Evolutionary conservation across 2,888 invertebrate genomes (phyloP), one percentile per base, ranked within the genome.

Genomic region (Agonopterix heracliana): DNA sequence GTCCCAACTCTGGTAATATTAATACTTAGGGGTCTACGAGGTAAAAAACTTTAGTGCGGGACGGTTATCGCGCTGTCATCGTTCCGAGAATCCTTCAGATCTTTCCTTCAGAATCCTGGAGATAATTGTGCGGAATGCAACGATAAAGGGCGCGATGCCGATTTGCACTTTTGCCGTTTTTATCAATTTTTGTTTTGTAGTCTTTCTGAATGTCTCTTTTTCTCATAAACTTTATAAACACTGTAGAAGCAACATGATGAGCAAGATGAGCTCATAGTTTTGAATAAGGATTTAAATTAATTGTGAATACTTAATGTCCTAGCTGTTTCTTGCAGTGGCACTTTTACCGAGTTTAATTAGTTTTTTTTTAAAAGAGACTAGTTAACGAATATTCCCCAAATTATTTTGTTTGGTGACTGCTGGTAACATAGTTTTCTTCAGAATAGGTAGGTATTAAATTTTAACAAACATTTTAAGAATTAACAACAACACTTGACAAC

Each of bases 381-480:
- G n/a, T 26, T 26, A 26, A 5, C 5, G 26, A 26, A 26, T 26
- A 26, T 26, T 7, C 26, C 26, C 26, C 0, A 5, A 26, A 26
- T 26, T 5, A 5, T 26, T 26, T 26, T 26, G 26, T 26, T 26
- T 26, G 5, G 3, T 26, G 26, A 26, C 26, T 26, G 12, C 41
- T 11, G 14, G 11, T n/a, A 12, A 41, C 41, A 41, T 41, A 13
- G 14, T 74, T 68, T 75, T 80, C 80, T 79, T 80, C 78, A 73
- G 74, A 60, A 73, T 75, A n/a, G n/a, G n/a, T n/a, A n/a, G n/a
- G n/a, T n/a, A n/a, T 40, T 45, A 34, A 11, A 5, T 7, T 26
- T 26, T 17, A 17, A 3, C 3, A 74, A 78, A 69, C 74, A 66
- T 74, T 79, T 77, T 70, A 60, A 71, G 80, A 79, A 74, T 70